phyloP scores from a whole-genome alignment of 1,140 invertebrate species.

The Antheraea pernyi region DNA sequence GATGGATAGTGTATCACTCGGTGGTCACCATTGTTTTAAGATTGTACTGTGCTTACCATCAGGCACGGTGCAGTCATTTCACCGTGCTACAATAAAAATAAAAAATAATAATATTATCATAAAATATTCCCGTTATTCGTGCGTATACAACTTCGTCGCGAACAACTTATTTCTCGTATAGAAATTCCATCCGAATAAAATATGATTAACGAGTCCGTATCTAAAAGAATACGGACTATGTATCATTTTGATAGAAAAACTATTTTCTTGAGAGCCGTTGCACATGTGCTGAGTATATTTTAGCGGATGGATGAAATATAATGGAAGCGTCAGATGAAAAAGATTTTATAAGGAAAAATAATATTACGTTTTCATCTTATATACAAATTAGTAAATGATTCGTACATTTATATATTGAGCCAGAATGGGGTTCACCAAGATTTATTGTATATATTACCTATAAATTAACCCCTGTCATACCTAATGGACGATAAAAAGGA shows the following conservation, averaged over 20 bases:
- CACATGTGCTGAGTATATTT: constrained; percentile 9
- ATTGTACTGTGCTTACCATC: too few relatives aligned
- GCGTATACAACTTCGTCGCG: too few relatives aligned
- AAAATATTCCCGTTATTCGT: too few relatives aligned
- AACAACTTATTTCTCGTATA: background rate
- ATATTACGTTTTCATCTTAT: background rate
- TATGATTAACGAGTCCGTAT: background rate
- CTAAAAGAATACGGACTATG: constrained; percentile 2
- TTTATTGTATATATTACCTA: background rate
- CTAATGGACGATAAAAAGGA: too few relatives aligned
- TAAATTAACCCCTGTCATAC: too few relatives aligned
- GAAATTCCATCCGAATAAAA: background rate
- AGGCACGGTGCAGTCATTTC: too few relatives aligned
- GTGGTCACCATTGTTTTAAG: too few relatives aligned
- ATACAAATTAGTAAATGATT: background rate
- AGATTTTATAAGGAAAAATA: constrained; percentile 1
- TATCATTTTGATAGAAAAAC: constrained; percentile 11
- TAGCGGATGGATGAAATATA: background rate
- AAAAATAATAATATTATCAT: too few relatives aligned
- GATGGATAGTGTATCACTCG: too few relatives aligned
- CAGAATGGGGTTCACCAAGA: background rate
- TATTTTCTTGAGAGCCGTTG: constrained; percentile 7
- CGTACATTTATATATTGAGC: background rate
- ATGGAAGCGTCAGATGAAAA: background rate
- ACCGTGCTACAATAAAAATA: too few relatives aligned